Conservation (phyloP, 1,140 invertebrate species). For the Leptopilina boulardi region DNA sequence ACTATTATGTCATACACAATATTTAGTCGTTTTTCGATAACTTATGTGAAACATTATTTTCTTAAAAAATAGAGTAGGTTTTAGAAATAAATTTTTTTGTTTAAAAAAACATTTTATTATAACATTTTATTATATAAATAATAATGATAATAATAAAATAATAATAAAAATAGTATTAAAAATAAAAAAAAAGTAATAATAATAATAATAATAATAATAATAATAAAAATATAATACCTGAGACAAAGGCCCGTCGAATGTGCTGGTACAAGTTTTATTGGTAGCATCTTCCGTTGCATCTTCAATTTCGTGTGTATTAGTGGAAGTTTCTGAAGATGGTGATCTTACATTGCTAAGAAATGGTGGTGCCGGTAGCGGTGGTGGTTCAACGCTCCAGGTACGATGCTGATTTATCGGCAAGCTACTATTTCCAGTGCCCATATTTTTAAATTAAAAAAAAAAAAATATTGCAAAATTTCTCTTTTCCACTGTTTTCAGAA, state of each 20-base stretch:
- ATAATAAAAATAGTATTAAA: too few relatives aligned
- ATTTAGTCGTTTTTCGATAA: background rate
- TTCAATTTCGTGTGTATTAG: slow-evolving; percentile 47
- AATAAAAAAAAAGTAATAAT: too few relatives aligned
- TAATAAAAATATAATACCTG: too few relatives aligned
- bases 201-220: too few relatives aligned
- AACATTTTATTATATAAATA: too few relatives aligned
- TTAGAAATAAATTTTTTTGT: too few relatives aligned
- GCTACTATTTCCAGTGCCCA: slow-evolving; percentile 48
- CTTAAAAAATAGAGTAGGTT: too few relatives aligned
- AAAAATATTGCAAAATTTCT: background rate
- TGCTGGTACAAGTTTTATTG: slow-evolving; percentile 14
- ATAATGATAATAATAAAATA: too few relatives aligned
- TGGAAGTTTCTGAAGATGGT: slow-evolving; percentile 40
- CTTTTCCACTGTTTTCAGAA: background rate
- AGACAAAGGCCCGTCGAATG: slow-evolving; percentile 17
- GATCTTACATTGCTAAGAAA: slow-evolving; percentile 40
- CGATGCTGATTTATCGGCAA: slow-evolving; percentile 42
- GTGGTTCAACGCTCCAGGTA: slow-evolving; percentile 46
- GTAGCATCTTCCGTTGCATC: slow-evolving; percentile 42
- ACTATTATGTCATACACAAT: background rate
- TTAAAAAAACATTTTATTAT: too few relatives aligned
- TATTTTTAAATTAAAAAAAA: slow-evolving; percentile 32
- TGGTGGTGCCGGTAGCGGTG: slow-evolving; percentile 48
- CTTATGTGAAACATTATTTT: too few relatives aligned